Evolutionary conservation across 2,888 invertebrate genomes (phyloP), one percentile per base, ranked within the genome.

Genomic region (Cataglyphis altisquamis): DNA sequence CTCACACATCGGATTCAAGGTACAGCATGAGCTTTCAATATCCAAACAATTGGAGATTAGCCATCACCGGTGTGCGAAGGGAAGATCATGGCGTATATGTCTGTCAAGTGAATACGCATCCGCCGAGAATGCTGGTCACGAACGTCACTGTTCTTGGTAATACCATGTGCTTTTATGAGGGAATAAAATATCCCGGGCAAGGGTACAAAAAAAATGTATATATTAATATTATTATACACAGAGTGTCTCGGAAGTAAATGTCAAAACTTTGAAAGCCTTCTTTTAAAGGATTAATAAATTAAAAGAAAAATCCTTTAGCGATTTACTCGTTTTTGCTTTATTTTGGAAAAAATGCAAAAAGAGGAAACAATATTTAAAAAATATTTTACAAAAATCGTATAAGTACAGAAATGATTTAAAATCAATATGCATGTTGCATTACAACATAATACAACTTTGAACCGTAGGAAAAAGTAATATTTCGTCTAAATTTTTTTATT

Each of bases 31-130:
- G 96, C 93, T 97, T 96, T 93, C 97, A 97, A 94, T 97, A 97
- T 93, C 97, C 97, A 4, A 97, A 97, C 94, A 97, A 97, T 92
- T 97, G 97, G 97, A 95, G 97, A 82, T 95, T 97, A 60, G 96
- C 96, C 88, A 97, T 97, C 92, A 96, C 97, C 93, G 97, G 97
- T 78, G 97, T 97, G 55, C 97, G 96, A 91, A 96, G 96, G 85
- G 96, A 97, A 45, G 97, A 97, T 92, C 97, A 96, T 64, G 97
- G 97, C 32, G 95, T 97, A 82, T 97, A 97, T 93, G 97, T 97
- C 96, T 97, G 97, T 95, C 97, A 97, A 96, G 97, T 97, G 93
- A 97, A 97, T 82, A 97, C 97, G 64, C 97, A 97, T 95, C 97
- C 97, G 32, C 97, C 97, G 36, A 96, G 97, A 90, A 97, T 97